Conservation (phyloP, 2,888 invertebrate genomes). For the Sympetrum striolatum region DNA sequence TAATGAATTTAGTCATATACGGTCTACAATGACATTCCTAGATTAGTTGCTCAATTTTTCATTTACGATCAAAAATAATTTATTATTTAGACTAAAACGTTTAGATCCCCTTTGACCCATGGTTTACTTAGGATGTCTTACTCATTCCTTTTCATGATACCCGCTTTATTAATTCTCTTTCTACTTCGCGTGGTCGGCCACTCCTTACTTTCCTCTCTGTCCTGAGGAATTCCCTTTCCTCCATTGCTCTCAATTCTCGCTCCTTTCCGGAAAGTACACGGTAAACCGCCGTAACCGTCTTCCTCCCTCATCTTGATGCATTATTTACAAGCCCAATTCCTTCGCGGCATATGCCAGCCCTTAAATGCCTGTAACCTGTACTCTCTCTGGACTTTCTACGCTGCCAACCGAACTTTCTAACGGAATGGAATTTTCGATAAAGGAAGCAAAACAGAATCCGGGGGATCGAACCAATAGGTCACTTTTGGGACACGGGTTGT, state of each 20-base stretch:
- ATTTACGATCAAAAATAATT: too few species aligned
- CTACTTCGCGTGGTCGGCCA: background rate
- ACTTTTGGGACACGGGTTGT: too few species aligned
- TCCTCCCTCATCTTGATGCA: background rate
- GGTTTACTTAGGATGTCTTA: background rate
- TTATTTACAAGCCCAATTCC: background rate
- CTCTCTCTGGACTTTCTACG: background rate
- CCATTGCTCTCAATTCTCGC: background rate
- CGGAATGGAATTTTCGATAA: background rate
- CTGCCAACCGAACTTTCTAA: background rate
- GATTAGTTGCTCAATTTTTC: too few species aligned
- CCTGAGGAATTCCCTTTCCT: background rate
- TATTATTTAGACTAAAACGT: too few species aligned
- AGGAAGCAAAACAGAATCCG: background rate
- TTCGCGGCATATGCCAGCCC: background rate
- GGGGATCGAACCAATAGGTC: too few species aligned
- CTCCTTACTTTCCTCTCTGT: background rate
- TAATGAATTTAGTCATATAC: too few species aligned
- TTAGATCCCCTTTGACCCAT: background rate
- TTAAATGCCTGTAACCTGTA: slow-evolving; percentile 1
- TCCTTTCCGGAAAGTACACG: background rate
- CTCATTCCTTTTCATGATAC: background rate
- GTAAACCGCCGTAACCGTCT: background rate
- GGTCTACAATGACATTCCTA: too few species aligned
- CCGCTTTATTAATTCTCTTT: background rate